Percentiles rank a stretch among this genome's conserved stretches.
phyloP scores from a whole-genome alignment of 64 coral and sea anemone species.

The Anthopleura sola region DNA sequence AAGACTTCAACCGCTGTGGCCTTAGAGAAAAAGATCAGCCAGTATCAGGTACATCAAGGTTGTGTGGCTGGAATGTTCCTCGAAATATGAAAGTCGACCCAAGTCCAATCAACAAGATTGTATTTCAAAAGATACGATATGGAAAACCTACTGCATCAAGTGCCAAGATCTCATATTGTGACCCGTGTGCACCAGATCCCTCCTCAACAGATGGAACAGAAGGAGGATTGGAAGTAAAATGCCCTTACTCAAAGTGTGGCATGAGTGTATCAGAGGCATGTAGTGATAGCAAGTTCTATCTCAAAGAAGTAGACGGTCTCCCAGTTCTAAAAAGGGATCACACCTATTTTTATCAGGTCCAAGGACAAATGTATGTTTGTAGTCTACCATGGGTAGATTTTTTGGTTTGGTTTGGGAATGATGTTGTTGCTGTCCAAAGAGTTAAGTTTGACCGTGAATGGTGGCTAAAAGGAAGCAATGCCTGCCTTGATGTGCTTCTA shows the following conservation, averaged over 20 bases:
- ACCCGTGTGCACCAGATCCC: slow-evolving; percentile 45
- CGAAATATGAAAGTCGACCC: slow-evolving; percentile 48
- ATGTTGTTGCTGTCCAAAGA: slow-evolving; percentile 13
- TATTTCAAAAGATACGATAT: slow-evolving; percentile 44
- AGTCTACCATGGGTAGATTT: slow-evolving; percentile 57
- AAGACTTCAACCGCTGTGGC: slow-evolving; percentile 53
- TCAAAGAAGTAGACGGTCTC: neutral
- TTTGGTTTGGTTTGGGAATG: slow-evolving; percentile 57
- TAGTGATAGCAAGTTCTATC: slow-evolving; percentile 41
- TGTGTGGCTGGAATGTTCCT: slow-evolving; percentile 66
- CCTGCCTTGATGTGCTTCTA: slow-evolving; percentile 35
- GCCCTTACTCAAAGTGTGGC: slow-evolving; percentile 60
- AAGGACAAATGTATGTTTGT: slow-evolving; percentile 61
- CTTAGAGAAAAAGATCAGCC: slow-evolving; percentile 35
- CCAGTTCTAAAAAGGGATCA: slow-evolving; percentile 27
- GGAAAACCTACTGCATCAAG: neutral
- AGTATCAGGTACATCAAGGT: slow-evolving; percentile 42
- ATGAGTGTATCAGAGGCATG: slow-evolving; percentile 55
- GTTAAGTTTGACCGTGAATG: slow-evolving; percentile 37
- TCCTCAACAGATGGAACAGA: slow-evolving; percentile 31
- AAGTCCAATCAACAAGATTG: slow-evolving; percentile 42
- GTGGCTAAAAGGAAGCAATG: slow-evolving; percentile 40
- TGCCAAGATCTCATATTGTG: slow-evolving; percentile 29
- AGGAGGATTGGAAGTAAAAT: slow-evolving; percentile 61
- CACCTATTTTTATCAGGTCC: slow-evolving; percentile 50